phyloP scores from a whole-genome alignment of 2,888 invertebrate species.

The Eurytoma adleriae region DNA sequence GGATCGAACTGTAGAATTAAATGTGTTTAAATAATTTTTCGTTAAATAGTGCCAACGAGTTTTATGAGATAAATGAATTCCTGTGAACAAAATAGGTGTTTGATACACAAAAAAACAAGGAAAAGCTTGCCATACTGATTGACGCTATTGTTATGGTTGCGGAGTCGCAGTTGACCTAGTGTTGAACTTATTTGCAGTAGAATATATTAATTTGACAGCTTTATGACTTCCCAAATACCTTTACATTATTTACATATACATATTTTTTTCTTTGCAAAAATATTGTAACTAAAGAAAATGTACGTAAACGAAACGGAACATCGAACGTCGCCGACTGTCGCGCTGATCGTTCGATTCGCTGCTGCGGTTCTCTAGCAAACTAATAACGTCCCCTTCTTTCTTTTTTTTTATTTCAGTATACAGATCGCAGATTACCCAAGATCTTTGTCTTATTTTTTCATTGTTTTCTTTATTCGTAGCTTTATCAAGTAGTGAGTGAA shows the following conservation, averaged over 20 bases:
- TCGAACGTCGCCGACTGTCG: conserved; percentile 47
- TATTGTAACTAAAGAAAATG: conserved; percentile 16
- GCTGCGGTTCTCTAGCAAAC: conserved; percentile 45
- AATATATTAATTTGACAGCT: conserved; percentile 76
- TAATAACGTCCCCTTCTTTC: conserved; percentile 1
- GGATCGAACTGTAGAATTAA: conserved; percentile 35
- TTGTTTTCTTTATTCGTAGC: conserved; percentile 57
- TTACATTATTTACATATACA: conserved; percentile 53
- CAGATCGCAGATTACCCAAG: conserved; percentile 24
- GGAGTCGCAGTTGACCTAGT: conserved; percentile 76
- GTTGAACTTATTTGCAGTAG: conserved; percentile 77
- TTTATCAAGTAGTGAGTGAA: conserved; percentile 70
- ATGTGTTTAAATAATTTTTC: conserved; percentile 8
- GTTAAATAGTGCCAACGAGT: conserved; percentile 23
- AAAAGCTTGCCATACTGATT: conserved; percentile 57
- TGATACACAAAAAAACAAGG: conserved; percentile 42
- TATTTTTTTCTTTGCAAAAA: conserved; percentile 44
- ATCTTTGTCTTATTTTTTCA: conserved; percentile 41
- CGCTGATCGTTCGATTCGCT: conserved; percentile 54
- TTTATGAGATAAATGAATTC: conserved; percentile 19
- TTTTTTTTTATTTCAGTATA: not conserved
- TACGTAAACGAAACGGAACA: conserved; percentile 30
- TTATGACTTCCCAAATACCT: conserved; percentile 68
- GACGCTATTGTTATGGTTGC: conserved; percentile 75
- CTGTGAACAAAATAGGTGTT: conserved; percentile 10